A percentile compares a stretch with the other conserved stretches of the same genome.
These are phyloP conservation scores for Steinernema carpocapsae DNA, from an alignment of 2,888 invertebrate species.

Conservation along the genomic window DNA sequence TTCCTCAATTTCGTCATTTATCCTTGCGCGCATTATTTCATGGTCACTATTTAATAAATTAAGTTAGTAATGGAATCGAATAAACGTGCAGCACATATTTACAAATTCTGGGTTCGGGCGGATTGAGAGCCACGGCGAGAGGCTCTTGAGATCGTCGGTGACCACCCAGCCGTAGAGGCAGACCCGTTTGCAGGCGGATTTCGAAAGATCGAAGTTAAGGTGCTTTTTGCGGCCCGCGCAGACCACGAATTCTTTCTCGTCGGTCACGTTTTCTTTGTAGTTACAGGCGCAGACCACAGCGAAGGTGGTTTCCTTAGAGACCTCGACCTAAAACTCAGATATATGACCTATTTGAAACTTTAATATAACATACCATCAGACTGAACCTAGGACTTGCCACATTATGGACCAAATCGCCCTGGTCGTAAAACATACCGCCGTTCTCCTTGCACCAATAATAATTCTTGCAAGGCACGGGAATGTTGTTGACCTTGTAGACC, in stretches of 20 bases:
- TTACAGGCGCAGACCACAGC: neutral
- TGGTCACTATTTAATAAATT: conserved; percentile 58
- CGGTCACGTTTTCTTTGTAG: conserved; percentile 1
- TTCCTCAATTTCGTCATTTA: conserved; percentile 61
- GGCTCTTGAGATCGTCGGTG: conserved; percentile 2
- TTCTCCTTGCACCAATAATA: neutral
- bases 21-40: conserved; percentile 67
- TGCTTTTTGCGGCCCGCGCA: neutral
- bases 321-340: neutral
- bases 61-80: neutral
- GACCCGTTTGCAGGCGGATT: conserved; percentile 16
- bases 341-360: neutral
- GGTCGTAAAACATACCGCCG: neutral
- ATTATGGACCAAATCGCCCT: neutral
- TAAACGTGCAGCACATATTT: conserved; percentile 1
- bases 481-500: neutral
- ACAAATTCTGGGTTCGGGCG: neutral
- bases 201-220: neutral
- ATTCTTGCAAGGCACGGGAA: neutral
- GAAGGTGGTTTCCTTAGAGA: neutral
- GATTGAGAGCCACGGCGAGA: conserved; percentile 8
- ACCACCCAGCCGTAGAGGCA: conserved; percentile 15
- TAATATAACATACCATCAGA: neutral
- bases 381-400: neutral
- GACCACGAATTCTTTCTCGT: neutral